Evolutionary conservation across 2,888 invertebrate genomes (phyloP), one percentile per base, ranked within the genome.

Genomic region (Resseliella maxima): DNA sequence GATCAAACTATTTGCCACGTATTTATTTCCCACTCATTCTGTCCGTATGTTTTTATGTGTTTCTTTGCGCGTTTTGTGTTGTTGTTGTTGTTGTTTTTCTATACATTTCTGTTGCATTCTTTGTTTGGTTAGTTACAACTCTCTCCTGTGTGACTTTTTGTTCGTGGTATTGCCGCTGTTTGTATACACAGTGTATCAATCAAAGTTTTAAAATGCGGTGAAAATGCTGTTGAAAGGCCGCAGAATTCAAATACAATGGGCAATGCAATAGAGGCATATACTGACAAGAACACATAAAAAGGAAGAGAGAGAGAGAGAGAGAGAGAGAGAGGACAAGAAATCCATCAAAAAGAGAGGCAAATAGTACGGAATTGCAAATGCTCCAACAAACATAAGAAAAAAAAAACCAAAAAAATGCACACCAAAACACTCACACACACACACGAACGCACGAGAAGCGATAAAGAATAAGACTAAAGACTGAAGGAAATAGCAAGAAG

Each of bases 191-290:
- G 72, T 31, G 72, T 72, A 72, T 72, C 72, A 72, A 72, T 72
- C 72, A 72, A 72, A 72, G 72, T 72, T 72, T 72, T 31, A 35
- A 72, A 72, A 72, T 72, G 72, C 35, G 72, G 15, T 31, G 72
- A 72, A 72, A 72, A 72, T 31, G n/a, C 72, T 35, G 35, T 72
- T 31, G 59, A 72, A 72, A 2, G 72, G 72, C 72, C 35, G 31
- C 5, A 72, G 72, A 31, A 72, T 72, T 72, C 31, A 72, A 31
- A 35, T 21, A 15, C 8, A 72, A 35, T 72, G 31, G 31, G 31
- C 72, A 72, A 12, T 31, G 72, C 18, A 72, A 72, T 35, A n/a
- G n/a, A n/a, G n/a, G n/a, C n/a, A n/a, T n/a, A n/a, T n/a, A n/a
- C n/a, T n/a, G 31, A 35, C 12, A 59, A 59, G 2, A 27, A 59